Base-by-base conservation (phyloP, 2,113 vertebrate genomes). In the Pelobates fuscus region DNA sequence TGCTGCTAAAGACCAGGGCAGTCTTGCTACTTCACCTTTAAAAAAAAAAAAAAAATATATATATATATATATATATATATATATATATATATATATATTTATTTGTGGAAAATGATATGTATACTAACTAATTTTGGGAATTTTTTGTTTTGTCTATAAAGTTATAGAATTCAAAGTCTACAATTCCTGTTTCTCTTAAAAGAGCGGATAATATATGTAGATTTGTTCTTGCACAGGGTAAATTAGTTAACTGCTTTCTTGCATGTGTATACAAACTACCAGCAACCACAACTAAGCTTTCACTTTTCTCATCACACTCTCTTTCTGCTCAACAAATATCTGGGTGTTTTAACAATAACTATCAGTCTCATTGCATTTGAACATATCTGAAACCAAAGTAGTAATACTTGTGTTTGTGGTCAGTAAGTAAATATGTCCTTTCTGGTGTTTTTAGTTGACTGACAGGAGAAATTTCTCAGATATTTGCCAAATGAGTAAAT, bases 381-480 rank as follows among this genome's bases (percentile, higher is more conserved):
- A 92, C 91, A 92, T 79, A 85, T 6, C 86, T 85, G 86, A 91
- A 86, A 88, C 89, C 89, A 87, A 60, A 60, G 12, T 58, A 75
- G 71, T 87, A 79, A 83, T 77, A 63, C 82, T 86, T 88, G 86
- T 91, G 86, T 88, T 88, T 81, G 84, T 88, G 89, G 90, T 86
- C 84, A 77, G 86, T 84, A 86, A 88, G 81, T 82, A 86, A 92
- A 93, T 92, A 88, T 29, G 79, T 93, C 90, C 91, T 93, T 43
- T 84, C 73, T 91, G 90, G 91, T 91, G 89, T 87, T 78, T 84
- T 87, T 70, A 57, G 70, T 86, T 91, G 87, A 81, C 87, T 91
- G 91, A 78, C 84, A 86, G 75, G 82, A 64, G 83, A 86, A 8
- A 86, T 91, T 90, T 65, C 85, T 88, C 82, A 66, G 14, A 71